Conservation (phyloP, 2,797 vertebrate genomes). For the Mustela erminea region DNA sequence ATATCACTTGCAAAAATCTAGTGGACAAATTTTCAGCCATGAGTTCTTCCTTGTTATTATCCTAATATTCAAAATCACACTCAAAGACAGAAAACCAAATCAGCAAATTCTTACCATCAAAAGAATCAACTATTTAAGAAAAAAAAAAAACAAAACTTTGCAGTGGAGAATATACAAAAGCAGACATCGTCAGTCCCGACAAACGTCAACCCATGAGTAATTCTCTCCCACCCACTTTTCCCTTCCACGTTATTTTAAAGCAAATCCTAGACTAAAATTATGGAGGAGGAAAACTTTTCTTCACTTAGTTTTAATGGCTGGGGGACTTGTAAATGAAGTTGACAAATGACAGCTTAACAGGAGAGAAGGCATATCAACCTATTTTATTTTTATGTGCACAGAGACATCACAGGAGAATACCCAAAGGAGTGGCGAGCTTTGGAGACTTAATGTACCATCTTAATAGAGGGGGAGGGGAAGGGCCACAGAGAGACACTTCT, state of each 20-base stretch:
- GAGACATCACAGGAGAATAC: not conserved
- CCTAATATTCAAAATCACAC: slow-evolving; percentile 13
- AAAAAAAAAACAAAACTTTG: not conserved
- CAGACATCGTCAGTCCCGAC: not conserved
- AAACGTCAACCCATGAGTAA: not conserved
- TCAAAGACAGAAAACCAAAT: slow-evolving; percentile 8
- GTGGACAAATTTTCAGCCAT: not conserved
- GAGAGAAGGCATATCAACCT: not conserved
- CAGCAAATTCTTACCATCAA: slow-evolving; percentile 6
- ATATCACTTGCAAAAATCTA: not conserved
- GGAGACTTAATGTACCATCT: not conserved
- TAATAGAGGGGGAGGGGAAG: too few species aligned
- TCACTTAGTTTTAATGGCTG: not conserved
- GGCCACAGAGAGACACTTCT: not conserved
- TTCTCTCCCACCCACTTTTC: not conserved
- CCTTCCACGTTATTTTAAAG: not conserved
- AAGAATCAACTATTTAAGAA: not conserved
- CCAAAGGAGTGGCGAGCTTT: not conserved
- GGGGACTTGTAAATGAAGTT: not conserved
- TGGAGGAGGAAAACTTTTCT: not conserved
- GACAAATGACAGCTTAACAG: not conserved
- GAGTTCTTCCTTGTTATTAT: not conserved
- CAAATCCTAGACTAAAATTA: not conserved
- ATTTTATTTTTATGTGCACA: not conserved
- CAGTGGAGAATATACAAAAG: not conserved